Conservation (phyloP, 1,140 invertebrate genomes). For the Calycopis cecrops region DNA sequence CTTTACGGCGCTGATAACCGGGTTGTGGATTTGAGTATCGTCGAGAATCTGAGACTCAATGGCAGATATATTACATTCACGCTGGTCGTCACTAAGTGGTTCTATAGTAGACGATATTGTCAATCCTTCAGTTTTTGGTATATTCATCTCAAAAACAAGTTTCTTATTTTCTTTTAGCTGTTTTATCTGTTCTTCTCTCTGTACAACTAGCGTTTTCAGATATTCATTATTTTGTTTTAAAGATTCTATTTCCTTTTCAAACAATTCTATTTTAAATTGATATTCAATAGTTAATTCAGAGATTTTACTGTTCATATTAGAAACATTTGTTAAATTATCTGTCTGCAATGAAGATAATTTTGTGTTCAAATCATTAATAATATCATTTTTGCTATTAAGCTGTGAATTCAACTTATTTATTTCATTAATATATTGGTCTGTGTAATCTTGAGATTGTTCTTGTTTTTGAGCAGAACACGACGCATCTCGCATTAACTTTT, state of each 20-base stretch:
- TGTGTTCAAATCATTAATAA: slow-evolving; percentile 51
- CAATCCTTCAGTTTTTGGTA: slow-evolving; percentile 68
- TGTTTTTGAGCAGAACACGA: slow-evolving; percentile 22
- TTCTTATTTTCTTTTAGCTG: slow-evolving; percentile 55
- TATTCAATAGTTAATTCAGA: slow-evolving; percentile 37
- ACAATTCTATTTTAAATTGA: slow-evolving; percentile 31
- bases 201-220: slow-evolving; percentile 31
- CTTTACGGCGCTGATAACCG: slow-evolving; percentile 22
- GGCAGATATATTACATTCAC: slow-evolving; percentile 35
- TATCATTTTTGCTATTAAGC: slow-evolving; percentile 51
- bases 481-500: slow-evolving; percentile 38
- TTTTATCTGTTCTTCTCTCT: slow-evolving; percentile 61
- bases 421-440: slow-evolving; percentile 62
- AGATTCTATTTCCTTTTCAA: slow-evolving; percentile 31
- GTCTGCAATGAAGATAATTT: slow-evolving; percentile 40
- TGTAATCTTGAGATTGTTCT: slow-evolving; percentile 44
- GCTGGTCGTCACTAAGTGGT: slow-evolving; percentile 39
- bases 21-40: slow-evolving; percentile 28
- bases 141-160: slow-evolving; percentile 64
- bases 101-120: slow-evolving; percentile 66
- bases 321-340: slow-evolving; percentile 32
- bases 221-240: slow-evolving; percentile 42
- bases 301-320: slow-evolving; percentile 42
- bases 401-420: slow-evolving; percentile 62
- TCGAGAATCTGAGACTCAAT: slow-evolving; percentile 60